Evolutionary conservation across 1,140 invertebrate species (phyloP).

Genomic region (Orussus abietinus): DNA sequence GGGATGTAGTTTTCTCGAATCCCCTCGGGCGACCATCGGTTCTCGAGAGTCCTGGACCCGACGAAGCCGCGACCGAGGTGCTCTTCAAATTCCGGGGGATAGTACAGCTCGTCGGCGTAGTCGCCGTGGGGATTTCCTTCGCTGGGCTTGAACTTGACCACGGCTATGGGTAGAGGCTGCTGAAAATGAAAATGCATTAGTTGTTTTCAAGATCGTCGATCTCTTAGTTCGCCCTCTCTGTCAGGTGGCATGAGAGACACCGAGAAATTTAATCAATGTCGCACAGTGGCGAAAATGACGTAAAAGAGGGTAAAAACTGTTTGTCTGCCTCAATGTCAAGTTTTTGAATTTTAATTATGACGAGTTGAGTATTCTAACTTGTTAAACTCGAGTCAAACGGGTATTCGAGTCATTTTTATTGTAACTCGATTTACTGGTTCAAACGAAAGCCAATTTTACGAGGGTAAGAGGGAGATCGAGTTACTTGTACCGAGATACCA

Average conservation of each 20-base stretch:
- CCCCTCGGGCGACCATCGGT: conserved; percentile 1
- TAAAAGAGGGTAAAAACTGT: conserved; percentile 21
- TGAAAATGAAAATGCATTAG: conserved; percentile 32
- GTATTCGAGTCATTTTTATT: too few relatives aligned
- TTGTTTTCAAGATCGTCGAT: not conserved
- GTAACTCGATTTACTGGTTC: too few relatives aligned
- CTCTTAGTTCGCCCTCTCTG: too few relatives aligned
- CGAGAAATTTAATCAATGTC: too few relatives aligned
- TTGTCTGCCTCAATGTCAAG: conserved; percentile 30
- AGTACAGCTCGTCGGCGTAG: conserved; percentile 75
- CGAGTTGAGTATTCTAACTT: conserved; percentile 1
- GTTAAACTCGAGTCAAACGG: too few relatives aligned
- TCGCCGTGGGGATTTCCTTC: conserved; percentile 61
- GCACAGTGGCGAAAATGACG: conserved; percentile 30
- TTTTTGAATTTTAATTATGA: conserved; percentile 38
- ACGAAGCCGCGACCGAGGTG: not conserved
- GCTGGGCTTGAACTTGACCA: conserved; percentile 75
- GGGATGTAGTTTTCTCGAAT: not conserved
- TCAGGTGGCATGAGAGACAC: too few relatives aligned
- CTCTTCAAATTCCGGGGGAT: conserved; percentile 54
- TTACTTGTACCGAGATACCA: too few relatives aligned
- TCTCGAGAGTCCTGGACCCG: not conserved
- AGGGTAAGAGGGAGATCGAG: too few relatives aligned
- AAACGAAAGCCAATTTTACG: too few relatives aligned
- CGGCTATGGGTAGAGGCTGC: conserved; percentile 66